Evolutionary conservation across 2,797 vertebrate species (phyloP), one percentile per base, ranked within the genome.

Genomic region (Gallinago nigripennis): DNA sequence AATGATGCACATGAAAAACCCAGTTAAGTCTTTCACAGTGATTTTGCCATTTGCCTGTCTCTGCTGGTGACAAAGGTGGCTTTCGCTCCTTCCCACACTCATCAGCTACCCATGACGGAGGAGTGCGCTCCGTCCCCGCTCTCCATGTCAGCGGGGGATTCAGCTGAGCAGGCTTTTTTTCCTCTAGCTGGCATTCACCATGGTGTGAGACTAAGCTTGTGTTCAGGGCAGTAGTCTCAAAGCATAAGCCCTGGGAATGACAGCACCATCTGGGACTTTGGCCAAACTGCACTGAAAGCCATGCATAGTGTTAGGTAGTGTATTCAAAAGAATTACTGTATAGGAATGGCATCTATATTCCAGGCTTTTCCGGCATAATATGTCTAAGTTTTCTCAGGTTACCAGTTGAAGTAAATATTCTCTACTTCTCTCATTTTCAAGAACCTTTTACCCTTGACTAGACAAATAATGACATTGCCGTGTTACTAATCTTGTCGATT

Each of bases 361-460:
- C 14, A 35, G 84, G 24, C 8, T 79, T 77, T 84, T 72, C 76
- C 33, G 58, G 46, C 30, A 14, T 39, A 27, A 33, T 14, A 16
- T 25, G 54, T 54, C 33, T 16, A 25, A 65, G 31, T 79, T 92
- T 82, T 70, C 72, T 65, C 45, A 91, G 60, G 23, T 65, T 60
- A 13, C 33, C 50, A 6, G 1, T 16, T 70, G 53, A 82, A 84
- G 77, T 68, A 63, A 85, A 77, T 46, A 30, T 17, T 68, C 39
- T 73, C n/a, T 54, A 7, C 28, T 60, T 80, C 68, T 82, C 46
- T 25, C 39, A 4, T 50, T 94, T 84, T 88, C 50, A 82, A 88
- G 90, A 86, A 65, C 76, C 70, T 70, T 90, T 92, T 96, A 76
- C 84, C 92, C 86, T 96, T 96, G 86, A 85, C 61, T 84, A 92